Evolutionary conservation across 1,140 invertebrate genomes (phyloP).

Genomic region (Zaprionus gabonicus): DNA sequence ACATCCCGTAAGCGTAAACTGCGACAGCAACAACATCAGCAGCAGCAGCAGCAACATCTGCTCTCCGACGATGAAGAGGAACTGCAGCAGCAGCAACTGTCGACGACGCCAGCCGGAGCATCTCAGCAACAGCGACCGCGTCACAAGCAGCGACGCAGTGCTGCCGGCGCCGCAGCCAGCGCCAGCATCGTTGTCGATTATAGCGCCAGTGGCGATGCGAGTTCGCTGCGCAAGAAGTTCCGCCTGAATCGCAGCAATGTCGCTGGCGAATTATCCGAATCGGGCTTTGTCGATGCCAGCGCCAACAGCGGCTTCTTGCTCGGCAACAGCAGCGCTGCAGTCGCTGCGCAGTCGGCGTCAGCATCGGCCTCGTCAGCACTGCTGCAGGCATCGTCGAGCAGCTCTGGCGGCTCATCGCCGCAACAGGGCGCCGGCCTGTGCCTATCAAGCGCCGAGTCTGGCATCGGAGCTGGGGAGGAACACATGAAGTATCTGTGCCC

Average conservation of each 20-base stretch:
- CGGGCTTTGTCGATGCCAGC: constrained; percentile 78
- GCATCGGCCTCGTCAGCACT: constrained; percentile 16
- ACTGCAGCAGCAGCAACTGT: constrained; percentile 20
- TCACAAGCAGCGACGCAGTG: constrained; percentile 73
- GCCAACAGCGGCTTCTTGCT: constrained; percentile 59
- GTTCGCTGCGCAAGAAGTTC: constrained; percentile 81
- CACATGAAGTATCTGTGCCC: constrained; percentile 87
- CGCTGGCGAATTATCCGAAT: constrained; percentile 60
- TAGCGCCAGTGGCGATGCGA: constrained; percentile 67
- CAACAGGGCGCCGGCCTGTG: constrained; percentile 53
- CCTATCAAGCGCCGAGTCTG: constrained; percentile 75
- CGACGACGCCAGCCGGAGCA: constrained; percentile 29
- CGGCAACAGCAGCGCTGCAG: constrained; percentile 41
- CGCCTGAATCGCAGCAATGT: constrained; percentile 67
- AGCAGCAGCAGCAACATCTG: constrained; percentile 40
- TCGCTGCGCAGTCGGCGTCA: constrained; percentile 4
- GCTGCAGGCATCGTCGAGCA: constrained; percentile 24
- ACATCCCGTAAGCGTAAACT: constrained; percentile 67
- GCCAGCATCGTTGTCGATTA: constrained; percentile 72
- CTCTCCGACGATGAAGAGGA: constrained; percentile 54
- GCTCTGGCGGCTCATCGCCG: constrained; percentile 71
- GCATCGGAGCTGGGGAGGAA: constrained; percentile 73
- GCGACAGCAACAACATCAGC: constrained; percentile 63
- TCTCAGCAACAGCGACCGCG: constrained; percentile 37
- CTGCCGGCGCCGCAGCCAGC: constrained; percentile 51